Evolutionary conservation across 2,888 invertebrate species (phyloP).

Genomic region (Metacarcinus magister): DNA sequence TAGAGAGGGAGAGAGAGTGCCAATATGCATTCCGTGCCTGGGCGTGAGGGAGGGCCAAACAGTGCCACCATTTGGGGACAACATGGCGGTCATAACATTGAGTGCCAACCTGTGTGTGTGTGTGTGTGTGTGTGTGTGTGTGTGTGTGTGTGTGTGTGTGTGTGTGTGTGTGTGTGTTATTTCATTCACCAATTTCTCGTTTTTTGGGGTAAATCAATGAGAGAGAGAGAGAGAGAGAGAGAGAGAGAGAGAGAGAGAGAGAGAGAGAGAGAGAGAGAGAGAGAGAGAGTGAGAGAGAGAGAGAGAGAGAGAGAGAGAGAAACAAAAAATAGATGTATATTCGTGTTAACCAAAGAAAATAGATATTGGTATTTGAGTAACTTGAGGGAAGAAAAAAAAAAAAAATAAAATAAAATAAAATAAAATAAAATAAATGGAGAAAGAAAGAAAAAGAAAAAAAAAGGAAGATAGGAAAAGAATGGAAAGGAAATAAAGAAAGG

Average conservation of each 20-base stretch:
- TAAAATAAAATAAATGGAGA: no score
- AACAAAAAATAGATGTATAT: no score
- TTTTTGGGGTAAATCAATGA: background rate
- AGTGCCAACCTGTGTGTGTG: slow-evolving; percentile 27
- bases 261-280: slow-evolving; percentile 7
- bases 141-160: slow-evolving; percentile 64
- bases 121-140: slow-evolving; percentile 55
- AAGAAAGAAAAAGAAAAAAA: no score
- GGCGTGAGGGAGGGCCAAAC: background rate
- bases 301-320: background rate
- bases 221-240: background rate
- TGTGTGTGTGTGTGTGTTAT: slow-evolving; percentile 68
- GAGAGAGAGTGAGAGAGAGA: background rate
- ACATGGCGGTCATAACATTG: background rate
- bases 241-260: background rate
- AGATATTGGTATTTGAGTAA: background rate
- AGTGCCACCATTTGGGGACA: background rate
- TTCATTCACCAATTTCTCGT: background rate
- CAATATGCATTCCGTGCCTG: background rate
- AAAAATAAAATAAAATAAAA: no score
- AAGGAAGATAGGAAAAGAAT: no score
- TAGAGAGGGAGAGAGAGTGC: background rate
- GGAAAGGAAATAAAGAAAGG: no score
- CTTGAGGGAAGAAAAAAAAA: background rate
- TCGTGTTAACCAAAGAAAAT: background rate